Evolutionary conservation across 2,113 vertebrate species (phyloP).

Genomic region (Etheostoma spectabile): DNA sequence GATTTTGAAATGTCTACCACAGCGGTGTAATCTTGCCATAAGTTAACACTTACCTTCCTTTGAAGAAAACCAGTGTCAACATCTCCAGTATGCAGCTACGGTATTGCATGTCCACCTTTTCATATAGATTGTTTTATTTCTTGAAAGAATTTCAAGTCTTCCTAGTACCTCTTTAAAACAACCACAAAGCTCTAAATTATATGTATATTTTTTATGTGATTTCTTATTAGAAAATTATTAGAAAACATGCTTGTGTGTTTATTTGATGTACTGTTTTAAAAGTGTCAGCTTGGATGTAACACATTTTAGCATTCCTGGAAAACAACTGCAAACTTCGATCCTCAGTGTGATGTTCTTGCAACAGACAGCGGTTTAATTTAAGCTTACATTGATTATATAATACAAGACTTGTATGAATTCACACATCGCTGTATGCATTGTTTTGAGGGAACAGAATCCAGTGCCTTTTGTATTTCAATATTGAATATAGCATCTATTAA

Average conservation of each 20-base stretch:
- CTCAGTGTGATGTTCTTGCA: conserved; percentile 7
- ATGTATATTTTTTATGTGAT: conserved; percentile 64
- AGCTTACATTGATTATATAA: conserved; percentile 11
- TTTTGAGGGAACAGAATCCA: conserved; percentile 29
- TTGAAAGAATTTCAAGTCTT: background rate
- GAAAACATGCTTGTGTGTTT: conserved; percentile 31
- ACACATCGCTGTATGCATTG: conserved; percentile 24
- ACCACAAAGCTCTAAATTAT: conserved; percentile 53
- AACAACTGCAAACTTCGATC: background rate
- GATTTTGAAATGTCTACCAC: background rate
- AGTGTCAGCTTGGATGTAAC: conserved; percentile 4
- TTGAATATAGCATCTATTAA: conserved; percentile 65
- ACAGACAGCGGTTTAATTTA: background rate
- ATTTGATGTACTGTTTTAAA: conserved; percentile 32
- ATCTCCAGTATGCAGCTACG: background rate
- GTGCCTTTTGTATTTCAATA: conserved; percentile 66
- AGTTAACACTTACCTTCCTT: background rate
- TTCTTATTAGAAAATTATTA: conserved; percentile 19
- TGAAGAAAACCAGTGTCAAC: conserved; percentile 1
- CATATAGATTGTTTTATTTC: background rate
- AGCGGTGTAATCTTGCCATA: background rate
- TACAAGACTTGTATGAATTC: conserved; percentile 18
- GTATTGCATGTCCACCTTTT: background rate
- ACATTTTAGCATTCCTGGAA: background rate
- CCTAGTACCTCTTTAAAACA: background rate